Conservation (phyloP, 1,140 invertebrate species). For the Anastrepha ludens region DNA sequence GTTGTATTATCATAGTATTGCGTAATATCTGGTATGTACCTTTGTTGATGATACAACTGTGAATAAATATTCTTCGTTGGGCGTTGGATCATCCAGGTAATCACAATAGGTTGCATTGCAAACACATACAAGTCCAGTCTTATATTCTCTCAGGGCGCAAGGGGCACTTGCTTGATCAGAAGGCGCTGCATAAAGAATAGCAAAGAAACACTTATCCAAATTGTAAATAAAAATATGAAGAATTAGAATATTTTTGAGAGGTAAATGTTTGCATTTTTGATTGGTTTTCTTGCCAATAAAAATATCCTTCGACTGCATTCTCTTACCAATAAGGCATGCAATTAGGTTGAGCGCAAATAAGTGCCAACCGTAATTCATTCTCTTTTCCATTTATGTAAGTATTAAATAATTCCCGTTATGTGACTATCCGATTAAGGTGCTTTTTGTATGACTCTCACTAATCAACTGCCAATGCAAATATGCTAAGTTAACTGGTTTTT, state of each 20-base stretch:
- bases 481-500: neutral
- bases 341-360: neutral
- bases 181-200: neutral
- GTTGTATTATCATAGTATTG: too few relatives aligned
- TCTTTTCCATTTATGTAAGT: neutral
- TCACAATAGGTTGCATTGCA: constrained; percentile 92
- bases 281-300: too few relatives aligned
- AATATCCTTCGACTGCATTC: too few relatives aligned
- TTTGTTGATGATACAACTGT: constrained; percentile 65
- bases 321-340: neutral
- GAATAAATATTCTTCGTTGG: constrained; percentile 61
- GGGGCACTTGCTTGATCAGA: constrained; percentile 56
- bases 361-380: neutral
- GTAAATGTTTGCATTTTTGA: too few relatives aligned
- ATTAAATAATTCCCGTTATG: neutral
- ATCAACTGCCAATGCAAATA: neutral
- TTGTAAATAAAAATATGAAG: neutral
- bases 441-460: neutral
- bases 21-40: constrained; percentile 32
- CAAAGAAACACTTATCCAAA: neutral
- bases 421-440: neutral
- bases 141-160: constrained; percentile 61
- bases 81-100: constrained; percentile 75
- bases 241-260: too few relatives aligned
- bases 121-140: constrained; percentile 83